Evolutionary conservation across 2,797 vertebrate genomes (phyloP), one percentile per base, ranked within the genome.

Genomic region (Rhinella marina): DNA sequence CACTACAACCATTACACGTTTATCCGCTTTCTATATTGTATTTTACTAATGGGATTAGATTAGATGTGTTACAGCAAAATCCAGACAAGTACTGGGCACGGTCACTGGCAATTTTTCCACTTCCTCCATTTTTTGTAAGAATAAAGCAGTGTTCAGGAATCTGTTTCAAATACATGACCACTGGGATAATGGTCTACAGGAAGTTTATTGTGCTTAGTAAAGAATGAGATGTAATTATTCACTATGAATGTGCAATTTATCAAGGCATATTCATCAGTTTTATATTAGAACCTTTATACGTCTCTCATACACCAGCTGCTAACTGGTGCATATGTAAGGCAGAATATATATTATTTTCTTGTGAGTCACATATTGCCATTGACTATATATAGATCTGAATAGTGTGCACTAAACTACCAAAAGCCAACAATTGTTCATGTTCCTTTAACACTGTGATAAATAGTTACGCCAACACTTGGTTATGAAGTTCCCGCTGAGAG

Each of bases 311-410:
- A 41, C 32, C 80, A 86, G 72, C 70, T 84, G 64, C 73, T 80
- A 41, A 21, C 21, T 56, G 25, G 29, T 79, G 14, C 82, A 21
- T 72, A 77, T 66, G 9, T 81, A 62, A 80, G 48, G 25, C 81
- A 64, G 32, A 75, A 75, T 78, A 72, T 82, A 50, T 73, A 64
- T 75, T 89, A 75, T 79, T 68, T 70, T 62, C 52, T 80, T 84
- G 54, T 87, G 85, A 85, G 76, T 81, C 87, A 81, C 41, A 64
- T 32, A 76, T 78, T 81, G 76, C 73, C 61, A 56, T 32, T 79
- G 25, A 85, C 78, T 88, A 84, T 88, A 88, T 85, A 85, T 88
- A 88, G 83, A 56, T 85, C 57, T 81, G 48, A 88, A 81, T 78
- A 88, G 62, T 68, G 25, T 75, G 68, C 78, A 62, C 41, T 5